phyloP scores from a whole-genome alignment of 2,113 vertebrate species.

The Galeopterus variegatus region DNA sequence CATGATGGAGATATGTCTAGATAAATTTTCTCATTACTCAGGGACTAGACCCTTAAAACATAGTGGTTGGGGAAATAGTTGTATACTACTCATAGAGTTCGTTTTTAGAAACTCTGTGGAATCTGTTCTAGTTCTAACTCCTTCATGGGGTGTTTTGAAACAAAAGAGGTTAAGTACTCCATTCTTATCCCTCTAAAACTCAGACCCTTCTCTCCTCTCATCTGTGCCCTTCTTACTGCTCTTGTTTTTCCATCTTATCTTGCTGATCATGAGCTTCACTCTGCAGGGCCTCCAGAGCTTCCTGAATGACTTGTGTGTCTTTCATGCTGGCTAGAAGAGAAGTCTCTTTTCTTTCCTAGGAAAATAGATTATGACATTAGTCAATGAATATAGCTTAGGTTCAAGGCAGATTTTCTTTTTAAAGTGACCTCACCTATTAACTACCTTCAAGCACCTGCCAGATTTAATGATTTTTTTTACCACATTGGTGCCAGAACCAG shows the following conservation, averaged over 20 bases:
- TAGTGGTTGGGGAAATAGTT: not conserved
- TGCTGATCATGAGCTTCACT: constrained; percentile 54
- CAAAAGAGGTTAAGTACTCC: not conserved
- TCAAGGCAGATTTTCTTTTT: constrained; percentile 48
- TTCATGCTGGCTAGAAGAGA: constrained; percentile 70
- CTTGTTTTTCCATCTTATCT: constrained; percentile 22
- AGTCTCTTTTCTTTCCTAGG: constrained; percentile 73
- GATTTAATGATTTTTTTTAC: not conserved
- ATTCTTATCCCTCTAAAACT: not conserved
- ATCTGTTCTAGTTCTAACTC: not conserved
- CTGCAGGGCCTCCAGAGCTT: not conserved
- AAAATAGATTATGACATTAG: constrained; percentile 55
- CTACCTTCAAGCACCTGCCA: not conserved
- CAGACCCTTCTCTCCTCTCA: not conserved
- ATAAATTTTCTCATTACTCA: not conserved
- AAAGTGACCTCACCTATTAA: constrained; percentile 44
- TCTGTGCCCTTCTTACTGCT: constrained; percentile 69
- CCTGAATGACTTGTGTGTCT: constrained; percentile 3
- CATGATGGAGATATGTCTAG: not conserved
- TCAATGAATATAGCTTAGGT: not conserved
- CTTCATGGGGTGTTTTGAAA: not conserved
- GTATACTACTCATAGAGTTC: not conserved
- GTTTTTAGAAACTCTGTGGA: not conserved
- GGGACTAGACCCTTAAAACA: not conserved
- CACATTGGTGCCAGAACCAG: not conserved